phyloP scores from a whole-genome alignment of 2,888 invertebrate species.

The Entomobrya multifasciata region DNA sequence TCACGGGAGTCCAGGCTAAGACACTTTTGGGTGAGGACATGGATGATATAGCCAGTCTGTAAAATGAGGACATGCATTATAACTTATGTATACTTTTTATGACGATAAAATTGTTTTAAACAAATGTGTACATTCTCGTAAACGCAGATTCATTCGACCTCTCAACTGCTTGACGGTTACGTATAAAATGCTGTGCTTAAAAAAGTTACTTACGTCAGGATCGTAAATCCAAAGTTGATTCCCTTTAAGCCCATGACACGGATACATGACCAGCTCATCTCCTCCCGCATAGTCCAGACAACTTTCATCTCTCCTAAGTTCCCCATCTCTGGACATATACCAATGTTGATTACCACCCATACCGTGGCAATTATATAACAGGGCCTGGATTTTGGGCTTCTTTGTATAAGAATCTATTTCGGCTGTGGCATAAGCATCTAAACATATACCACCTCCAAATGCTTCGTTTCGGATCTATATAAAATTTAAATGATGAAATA shows the following conservation, averaged over 20 bases:
- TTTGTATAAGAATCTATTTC: slow-evolving; percentile 78
- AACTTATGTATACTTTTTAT: too few species aligned
- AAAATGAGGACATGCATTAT: background rate
- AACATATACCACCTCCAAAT: slow-evolving; percentile 72
- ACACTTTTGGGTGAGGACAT: background rate
- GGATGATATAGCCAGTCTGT: slow-evolving; percentile 49
- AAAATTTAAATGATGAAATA: background rate
- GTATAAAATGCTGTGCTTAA: too few species aligned
- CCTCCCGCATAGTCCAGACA: slow-evolving; percentile 94
- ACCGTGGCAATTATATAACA: slow-evolving; percentile 84
- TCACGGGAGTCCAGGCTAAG: slow-evolving; percentile 40
- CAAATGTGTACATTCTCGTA: too few species aligned
- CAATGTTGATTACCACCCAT: slow-evolving; percentile 91
- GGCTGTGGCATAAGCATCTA: slow-evolving; percentile 80
- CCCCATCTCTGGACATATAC: slow-evolving; percentile 97
- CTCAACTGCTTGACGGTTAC: too few species aligned
- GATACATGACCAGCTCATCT: background rate
- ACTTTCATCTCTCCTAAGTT: slow-evolving; percentile 95
- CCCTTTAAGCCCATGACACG: slow-evolving; percentile 54
- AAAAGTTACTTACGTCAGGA: slow-evolving; percentile 49
- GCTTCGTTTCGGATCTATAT: slow-evolving; percentile 81
- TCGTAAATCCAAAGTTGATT: slow-evolving; percentile 64
- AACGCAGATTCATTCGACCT: too few species aligned
- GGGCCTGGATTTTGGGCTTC: background rate
- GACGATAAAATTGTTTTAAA: too few species aligned